Evolutionary conservation across 2,797 vertebrate genomes (phyloP).

Genomic region (Gymnothorax reevesii): DNA sequence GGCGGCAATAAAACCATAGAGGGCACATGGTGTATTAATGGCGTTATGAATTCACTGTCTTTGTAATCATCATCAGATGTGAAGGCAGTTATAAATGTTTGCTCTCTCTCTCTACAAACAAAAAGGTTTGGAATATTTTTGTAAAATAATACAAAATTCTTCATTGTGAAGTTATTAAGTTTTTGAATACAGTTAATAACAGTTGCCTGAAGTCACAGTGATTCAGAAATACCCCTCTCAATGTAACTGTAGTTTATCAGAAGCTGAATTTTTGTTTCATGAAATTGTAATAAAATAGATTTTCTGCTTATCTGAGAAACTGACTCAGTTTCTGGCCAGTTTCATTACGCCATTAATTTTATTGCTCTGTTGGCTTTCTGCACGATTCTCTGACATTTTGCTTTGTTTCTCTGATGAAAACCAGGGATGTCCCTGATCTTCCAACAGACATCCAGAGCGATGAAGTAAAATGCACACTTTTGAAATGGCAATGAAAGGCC

Average conservation of each 20-base stretch:
- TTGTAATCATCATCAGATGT: conserved; percentile 6
- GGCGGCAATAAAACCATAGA: conserved; percentile 28
- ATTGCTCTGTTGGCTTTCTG: neutral
- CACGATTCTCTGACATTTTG: neutral
- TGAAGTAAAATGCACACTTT: conserved; percentile 50
- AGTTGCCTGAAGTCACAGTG: neutral
- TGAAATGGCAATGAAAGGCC: conserved; percentile 26
- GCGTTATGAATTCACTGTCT: neutral
- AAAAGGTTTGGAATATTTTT: neutral
- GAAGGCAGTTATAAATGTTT: neutral
- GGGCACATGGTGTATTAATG: conserved; percentile 28
- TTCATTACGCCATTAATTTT: neutral
- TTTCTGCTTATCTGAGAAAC: neutral
- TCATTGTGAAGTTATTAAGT: neutral
- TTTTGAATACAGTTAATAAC: neutral
- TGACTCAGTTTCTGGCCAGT: neutral
- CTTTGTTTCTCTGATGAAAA: neutral
- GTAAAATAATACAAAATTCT: no score
- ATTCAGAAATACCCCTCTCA: neutral
- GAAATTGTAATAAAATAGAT: neutral
- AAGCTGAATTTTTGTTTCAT: neutral
- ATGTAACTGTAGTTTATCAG: neutral
- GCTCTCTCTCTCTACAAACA: neutral
- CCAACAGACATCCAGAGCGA: conserved; percentile 41
- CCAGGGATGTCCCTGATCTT: conserved; percentile 32